These are phyloP conservation scores for Amphiprion percula DNA, from an alignment of 2,113 vertebrate genomes.

Conservation along the genomic window DNA sequence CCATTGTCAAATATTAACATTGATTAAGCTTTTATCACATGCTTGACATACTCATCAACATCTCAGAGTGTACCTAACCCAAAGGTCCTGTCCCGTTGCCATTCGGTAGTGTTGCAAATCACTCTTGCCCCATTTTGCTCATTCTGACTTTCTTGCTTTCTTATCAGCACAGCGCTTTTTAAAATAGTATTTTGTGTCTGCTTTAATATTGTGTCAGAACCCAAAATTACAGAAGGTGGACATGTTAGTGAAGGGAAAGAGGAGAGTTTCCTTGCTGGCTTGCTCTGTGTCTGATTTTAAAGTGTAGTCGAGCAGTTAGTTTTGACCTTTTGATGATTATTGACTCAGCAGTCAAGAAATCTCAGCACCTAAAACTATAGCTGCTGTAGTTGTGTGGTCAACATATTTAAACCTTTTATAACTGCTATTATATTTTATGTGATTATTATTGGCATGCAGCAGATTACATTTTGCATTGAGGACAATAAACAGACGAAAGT, in stretches of 20 bases:
- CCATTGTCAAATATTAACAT: constrained; percentile 28
- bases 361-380: background rate
- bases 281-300: background rate
- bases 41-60: constrained; percentile 34
- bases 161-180: constrained; percentile 58
- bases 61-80: constrained; percentile 22
- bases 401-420: too few relatives aligned
- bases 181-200: constrained; percentile 65
- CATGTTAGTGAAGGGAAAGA: background rate
- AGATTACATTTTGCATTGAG: too few relatives aligned
- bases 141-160: constrained; percentile 20
- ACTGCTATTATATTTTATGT: too few relatives aligned
- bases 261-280: background rate
- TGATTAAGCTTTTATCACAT: constrained; percentile 44
- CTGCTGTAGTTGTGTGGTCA: too few relatives aligned
- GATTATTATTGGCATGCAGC: too few relatives aligned
- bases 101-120: constrained; percentile 53
- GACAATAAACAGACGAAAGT: too few relatives aligned
- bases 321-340: background rate
- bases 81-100: constrained; percentile 23
- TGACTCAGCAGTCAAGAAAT: too few relatives aligned
- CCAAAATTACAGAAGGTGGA: constrained; percentile 10
- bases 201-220: constrained; percentile 61
- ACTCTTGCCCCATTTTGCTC: background rate
- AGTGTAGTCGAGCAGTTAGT: background rate